These are phyloP conservation scores for Pseudorhombus dupliciocellatus DNA, from an alignment of 2,113 vertebrate genomes.

Conservation along the genomic window DNA sequence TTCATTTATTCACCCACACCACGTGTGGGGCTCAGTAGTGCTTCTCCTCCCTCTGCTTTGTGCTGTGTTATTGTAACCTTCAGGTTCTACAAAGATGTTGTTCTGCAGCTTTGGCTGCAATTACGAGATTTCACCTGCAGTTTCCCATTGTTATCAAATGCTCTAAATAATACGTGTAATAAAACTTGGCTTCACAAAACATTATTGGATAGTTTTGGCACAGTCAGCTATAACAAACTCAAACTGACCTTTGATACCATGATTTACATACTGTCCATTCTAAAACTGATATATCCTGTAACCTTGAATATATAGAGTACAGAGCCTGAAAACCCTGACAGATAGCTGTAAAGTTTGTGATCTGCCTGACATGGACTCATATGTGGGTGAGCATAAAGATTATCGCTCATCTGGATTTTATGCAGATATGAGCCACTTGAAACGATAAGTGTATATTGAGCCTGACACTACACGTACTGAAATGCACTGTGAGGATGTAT, in stretches of 20 bases:
- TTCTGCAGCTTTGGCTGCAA: background rate
- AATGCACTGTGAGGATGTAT: background rate
- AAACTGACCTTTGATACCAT: background rate
- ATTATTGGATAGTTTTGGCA: background rate
- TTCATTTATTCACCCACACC: slow-evolving; percentile 15
- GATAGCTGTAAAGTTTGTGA: background rate
- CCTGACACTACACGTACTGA: background rate
- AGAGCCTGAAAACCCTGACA: background rate
- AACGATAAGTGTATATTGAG: background rate
- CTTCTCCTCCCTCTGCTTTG: background rate
- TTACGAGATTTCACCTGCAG: background rate
- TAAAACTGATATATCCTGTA: background rate
- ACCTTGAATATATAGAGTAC: background rate
- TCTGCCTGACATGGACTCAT: background rate
- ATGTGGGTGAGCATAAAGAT: background rate
- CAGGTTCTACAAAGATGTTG: background rate
- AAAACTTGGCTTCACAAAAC: background rate
- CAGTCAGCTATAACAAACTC: too few relatives aligned
- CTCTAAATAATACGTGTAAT: background rate
- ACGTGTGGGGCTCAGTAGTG: background rate
- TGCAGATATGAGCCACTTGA: background rate
- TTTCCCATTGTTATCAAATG: background rate
- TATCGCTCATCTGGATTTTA: background rate
- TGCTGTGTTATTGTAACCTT: background rate
- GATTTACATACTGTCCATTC: background rate